Evolutionary conservation across 2,113 vertebrate species (phyloP).

Genomic region (Pedetes capensis): DNA sequence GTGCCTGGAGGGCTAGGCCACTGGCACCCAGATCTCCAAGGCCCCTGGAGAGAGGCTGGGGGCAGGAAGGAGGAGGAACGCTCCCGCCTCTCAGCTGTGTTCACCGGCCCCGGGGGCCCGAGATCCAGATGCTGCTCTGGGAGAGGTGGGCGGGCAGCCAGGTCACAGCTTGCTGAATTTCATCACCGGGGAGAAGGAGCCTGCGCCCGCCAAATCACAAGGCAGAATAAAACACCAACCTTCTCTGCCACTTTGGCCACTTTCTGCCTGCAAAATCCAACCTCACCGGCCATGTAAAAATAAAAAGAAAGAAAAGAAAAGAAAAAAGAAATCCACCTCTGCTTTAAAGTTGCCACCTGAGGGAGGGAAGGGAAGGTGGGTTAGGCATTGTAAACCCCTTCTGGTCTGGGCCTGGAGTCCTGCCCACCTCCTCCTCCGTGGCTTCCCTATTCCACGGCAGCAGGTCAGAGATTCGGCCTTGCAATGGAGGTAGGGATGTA

Average conservation of each 20-base stretch:
- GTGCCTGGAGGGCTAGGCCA: background rate
- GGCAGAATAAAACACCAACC: background rate
- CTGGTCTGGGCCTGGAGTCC: background rate
- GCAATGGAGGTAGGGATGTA: background rate
- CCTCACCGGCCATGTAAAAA: too few species aligned
- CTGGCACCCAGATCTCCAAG: background rate
- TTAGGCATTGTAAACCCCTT: background rate
- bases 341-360: background rate
- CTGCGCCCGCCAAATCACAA: background rate
- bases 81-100: background rate
- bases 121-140: background rate
- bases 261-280: background rate
- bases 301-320: too few species aligned
- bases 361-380: too few species aligned
- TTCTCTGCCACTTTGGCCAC: background rate
- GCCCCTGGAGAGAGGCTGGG: background rate
- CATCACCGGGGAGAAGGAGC: background rate
- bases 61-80: too few species aligned
- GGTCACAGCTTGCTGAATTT: background rate
- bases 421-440: background rate
- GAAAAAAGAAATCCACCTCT: background rate
- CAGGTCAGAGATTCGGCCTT: background rate
- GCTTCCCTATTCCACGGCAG: background rate
- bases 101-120: background rate
- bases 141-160: background rate